A percentile compares a stretch with the other conserved stretches of the same genome.
Evolutionary conservation across 2,888 invertebrate genomes (phyloP).

Genomic region (Leptopilina myrica): DNA sequence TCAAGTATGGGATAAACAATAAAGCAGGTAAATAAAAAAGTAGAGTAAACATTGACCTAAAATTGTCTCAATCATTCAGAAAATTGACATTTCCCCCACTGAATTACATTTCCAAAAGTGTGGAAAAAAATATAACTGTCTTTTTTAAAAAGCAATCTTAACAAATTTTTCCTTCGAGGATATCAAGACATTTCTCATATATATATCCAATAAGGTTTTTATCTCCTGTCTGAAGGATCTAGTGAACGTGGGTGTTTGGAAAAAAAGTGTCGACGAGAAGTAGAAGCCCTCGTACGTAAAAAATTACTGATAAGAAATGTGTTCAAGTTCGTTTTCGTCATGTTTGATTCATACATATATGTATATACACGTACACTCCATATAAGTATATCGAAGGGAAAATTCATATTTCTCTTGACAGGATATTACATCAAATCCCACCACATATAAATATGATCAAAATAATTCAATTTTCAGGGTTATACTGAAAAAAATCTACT

Average conservation of each 20-base stretch:
- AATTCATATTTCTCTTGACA: constrained; percentile 33
- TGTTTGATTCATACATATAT: background rate
- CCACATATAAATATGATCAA: constrained; percentile 21
- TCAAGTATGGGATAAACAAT: too few species aligned
- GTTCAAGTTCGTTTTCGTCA: constrained; percentile 35
- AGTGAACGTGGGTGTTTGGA: background rate
- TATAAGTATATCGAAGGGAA: background rate
- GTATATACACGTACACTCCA: too few species aligned
- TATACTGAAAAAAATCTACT: background rate
- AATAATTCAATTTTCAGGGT: constrained; percentile 8
- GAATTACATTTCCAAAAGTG: too few species aligned
- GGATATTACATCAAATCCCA: background rate
- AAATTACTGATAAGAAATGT: constrained; percentile 37
- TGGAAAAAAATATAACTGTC: too few species aligned
- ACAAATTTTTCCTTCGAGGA: constrained; percentile 8
- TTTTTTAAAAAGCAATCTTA: background rate
- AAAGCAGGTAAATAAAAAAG: too few species aligned
- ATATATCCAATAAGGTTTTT: constrained; percentile 11
- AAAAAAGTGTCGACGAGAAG: constrained; percentile 26
- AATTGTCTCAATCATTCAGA: too few species aligned
- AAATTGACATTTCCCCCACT: too few species aligned
- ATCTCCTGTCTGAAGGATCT: constrained; percentile 24
- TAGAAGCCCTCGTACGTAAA: constrained; percentile 12
- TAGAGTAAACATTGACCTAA: too few species aligned
- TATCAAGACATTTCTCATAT: background rate